Base-by-base conservation (phyloP, 2,888 invertebrate species). In the Troides helena region DNA sequence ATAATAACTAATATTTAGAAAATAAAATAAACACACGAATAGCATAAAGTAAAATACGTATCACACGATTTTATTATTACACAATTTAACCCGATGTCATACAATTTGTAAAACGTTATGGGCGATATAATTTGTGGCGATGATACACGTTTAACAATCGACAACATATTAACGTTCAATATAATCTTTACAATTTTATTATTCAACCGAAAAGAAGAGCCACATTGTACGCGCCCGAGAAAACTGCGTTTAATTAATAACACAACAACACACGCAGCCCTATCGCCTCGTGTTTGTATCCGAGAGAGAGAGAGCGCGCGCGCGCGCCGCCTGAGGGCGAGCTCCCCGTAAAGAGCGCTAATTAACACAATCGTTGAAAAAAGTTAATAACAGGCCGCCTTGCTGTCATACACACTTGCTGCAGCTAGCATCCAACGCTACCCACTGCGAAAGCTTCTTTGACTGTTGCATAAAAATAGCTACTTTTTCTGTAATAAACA, bases 281-380 rank as follows among this genome's bases (percentile, higher is more conserved):
- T 83, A 83, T 86, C 82, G 82, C 84, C 85, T 83, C 82, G 85
- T 85, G 82, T 85, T 87, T 87, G 85, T 84, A 75, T 80, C 72
- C 74, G 21, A 21, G 21, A 21, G 21, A 21, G 18, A 25, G 17
- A 17, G 78, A 14, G 78, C 78, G 80, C 78, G 78, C 46, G 78
- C 78, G 80, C 78, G 75, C 78, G 86, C 14, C 46, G 46, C 86
- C 80, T 84, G 83, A 82, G 85, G 85, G 85, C 78, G 14, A 12
- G 14, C 12, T 82, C 81, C 82, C 82, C 78, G 82, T 80, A 81
- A 81, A 84, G 80, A 84, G 80, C 84, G 85, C 88, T 92, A 90
- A 92, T 92, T 90, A 92, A 90, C 87, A 83, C 89, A 86, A 90
- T 88, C 88, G 87, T 86, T 90, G 88, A 86, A 89, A 46, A 91